These are phyloP conservation scores for Phoebastria nigripes DNA, from an alignment of 2,797 vertebrate genomes.

Conservation along the genomic window DNA sequence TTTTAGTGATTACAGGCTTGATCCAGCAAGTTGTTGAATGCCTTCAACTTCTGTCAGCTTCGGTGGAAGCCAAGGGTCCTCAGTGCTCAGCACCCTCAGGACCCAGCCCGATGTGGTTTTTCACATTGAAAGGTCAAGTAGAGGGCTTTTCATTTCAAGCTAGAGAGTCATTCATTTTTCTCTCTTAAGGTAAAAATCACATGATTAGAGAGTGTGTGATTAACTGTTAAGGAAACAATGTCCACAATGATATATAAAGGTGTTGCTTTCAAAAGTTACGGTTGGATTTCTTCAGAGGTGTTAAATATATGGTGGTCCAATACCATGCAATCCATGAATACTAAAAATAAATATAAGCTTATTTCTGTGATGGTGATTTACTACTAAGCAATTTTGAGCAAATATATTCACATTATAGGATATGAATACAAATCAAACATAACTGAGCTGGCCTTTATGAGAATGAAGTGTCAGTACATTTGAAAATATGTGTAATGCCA, in stretches of 20 bases:
- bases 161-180: constrained; percentile 64
- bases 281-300: constrained; percentile 69
- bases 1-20: constrained; percentile 52
- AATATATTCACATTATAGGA: constrained; percentile 76
- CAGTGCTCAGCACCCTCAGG: constrained; percentile 25
- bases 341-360: constrained; percentile 76
- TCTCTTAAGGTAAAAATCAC: constrained; percentile 70
- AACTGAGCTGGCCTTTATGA: constrained; percentile 71
- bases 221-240: constrained; percentile 74
- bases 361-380: constrained; percentile 79
- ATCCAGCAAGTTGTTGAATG: background rate
- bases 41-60: background rate
- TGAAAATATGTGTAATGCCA: constrained; percentile 70
- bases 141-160: constrained; percentile 70
- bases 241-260: constrained; percentile 75
- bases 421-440: constrained; percentile 76
- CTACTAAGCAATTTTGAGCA: constrained; percentile 72
- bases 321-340: constrained; percentile 70
- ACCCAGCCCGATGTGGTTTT: background rate
- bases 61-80: background rate
- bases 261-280: constrained; percentile 71
- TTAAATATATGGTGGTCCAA: constrained; percentile 76
- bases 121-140: constrained; percentile 65
- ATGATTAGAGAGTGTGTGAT: constrained; percentile 71
- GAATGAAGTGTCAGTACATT: constrained; percentile 75